Base-by-base conservation (phyloP, 1,140 invertebrate species). In the Bombus haemorrhoidalis region DNA sequence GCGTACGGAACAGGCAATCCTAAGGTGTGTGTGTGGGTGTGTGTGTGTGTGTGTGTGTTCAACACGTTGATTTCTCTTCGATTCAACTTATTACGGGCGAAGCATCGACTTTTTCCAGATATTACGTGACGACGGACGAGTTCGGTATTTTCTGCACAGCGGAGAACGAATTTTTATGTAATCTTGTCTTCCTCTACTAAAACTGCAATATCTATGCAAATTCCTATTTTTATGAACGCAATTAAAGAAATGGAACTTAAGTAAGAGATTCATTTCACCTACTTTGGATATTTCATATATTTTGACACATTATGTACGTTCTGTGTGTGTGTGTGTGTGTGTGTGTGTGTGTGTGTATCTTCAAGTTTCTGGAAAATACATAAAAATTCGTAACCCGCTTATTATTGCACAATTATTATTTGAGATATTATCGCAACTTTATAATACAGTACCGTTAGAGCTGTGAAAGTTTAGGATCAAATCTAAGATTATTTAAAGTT, bases 1-100 rank as follows among this genome's bases (percentile, higher is more conserved):
- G 76, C 83, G 83, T 80, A 59, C 15, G 32, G 32, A 57, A 34
- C 43, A 59, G 8, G 41, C 37, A 81, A 66, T 81, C n/a, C 37
- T 22, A 37, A 37, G 66, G 32, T 28, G 43, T 59, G 47, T 18
- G 28, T n/a, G 34, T 41, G 37, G 18, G 43, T 57, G 47, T 22
- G n/a, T 15, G 34, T 43, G 28, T n/a, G 34, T 41, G 37, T 28
- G 43, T 57, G 47, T 22, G n/a, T 15, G 34, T 43, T 43, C 66
- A 43, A 79, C 75, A 69, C 64, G 82, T 69, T 64, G 47, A 68
- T 25, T 41, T 59, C 82, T 10, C 32, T 32, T 32, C 53, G 64
- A 79, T 79, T 53, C 39, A 25, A 79, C 59, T 84, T 84, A 71
- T 69, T 62, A 39, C n/a, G 28, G 32, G 8, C 3, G 15, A 13